A percentile compares a stretch with the other conserved stretches of the same genome.
phyloP scores from a whole-genome alignment of 2,888 invertebrate species.

The Odiellus spinosus region DNA sequence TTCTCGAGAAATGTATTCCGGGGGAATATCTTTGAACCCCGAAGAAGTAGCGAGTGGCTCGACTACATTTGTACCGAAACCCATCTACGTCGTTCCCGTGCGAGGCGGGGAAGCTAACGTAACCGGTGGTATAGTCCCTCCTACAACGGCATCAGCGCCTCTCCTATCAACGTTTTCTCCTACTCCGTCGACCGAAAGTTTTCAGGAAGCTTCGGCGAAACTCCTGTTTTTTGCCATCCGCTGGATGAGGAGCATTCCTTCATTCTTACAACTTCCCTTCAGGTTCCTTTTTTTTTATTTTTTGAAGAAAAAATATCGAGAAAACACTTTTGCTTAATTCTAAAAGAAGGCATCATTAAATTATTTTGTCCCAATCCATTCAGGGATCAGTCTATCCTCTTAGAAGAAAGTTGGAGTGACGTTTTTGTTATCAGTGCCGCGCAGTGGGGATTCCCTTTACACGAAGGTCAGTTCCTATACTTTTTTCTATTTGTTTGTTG shows the following conservation, averaged over 20 bases:
- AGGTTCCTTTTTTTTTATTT: too few species aligned
- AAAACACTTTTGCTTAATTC: conserved; percentile 54
- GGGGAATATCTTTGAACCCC: too few species aligned
- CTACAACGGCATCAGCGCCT: too few species aligned
- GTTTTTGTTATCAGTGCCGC: conserved; percentile 65
- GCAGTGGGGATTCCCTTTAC: conserved; percentile 57
- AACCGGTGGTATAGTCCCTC: too few species aligned
- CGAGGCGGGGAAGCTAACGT: too few species aligned
- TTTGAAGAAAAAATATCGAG: conserved; percentile 45
- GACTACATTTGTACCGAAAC: too few species aligned
- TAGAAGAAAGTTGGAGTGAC: conserved; percentile 68
- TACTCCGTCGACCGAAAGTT: not conserved
- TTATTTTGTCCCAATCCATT: conserved; percentile 52
- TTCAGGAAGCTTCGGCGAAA: conserved; percentile 45
- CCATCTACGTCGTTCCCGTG: too few species aligned
- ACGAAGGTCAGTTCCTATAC: conserved; percentile 45
- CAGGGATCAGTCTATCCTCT: conserved; percentile 51
- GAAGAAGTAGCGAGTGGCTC: too few species aligned
- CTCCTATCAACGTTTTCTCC: too few species aligned
- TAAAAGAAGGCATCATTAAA: conserved; percentile 61
- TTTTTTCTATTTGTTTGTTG: too few species aligned
- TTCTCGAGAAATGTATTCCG: too few species aligned
- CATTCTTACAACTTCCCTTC: conserved; percentile 50
- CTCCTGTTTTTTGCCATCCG: conserved; percentile 57
- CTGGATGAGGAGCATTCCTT: conserved; percentile 61